Percentiles rank a stretch among this genome's conserved stretches.
Evolutionary conservation across 2,797 vertebrate genomes (phyloP).

Genomic region (Bucorvus abyssinicus): DNA sequence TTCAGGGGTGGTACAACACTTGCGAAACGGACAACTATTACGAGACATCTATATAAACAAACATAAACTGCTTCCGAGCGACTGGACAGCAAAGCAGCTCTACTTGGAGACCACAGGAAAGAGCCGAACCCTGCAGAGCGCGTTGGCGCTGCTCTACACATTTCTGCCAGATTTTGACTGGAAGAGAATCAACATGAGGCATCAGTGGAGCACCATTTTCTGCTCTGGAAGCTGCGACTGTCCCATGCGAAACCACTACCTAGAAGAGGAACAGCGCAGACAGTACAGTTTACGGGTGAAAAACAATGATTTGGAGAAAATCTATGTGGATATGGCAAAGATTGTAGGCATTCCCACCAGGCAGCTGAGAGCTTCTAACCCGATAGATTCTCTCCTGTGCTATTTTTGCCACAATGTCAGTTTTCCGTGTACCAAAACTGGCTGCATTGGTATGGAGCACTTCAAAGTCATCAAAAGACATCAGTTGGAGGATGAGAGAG

Average conservation of each 20-base stretch:
- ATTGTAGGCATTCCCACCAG: slow-evolving; percentile 86
- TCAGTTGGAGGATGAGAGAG: slow-evolving; percentile 90
- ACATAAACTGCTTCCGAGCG: slow-evolving; percentile 80
- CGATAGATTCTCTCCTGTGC: slow-evolving; percentile 92
- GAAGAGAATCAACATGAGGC: slow-evolving; percentile 83
- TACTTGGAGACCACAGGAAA: slow-evolving; percentile 94
- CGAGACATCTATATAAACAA: slow-evolving; percentile 85
- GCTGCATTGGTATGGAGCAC: slow-evolving; percentile 86
- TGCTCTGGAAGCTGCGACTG: slow-evolving; percentile 91
- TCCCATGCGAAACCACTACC: slow-evolving; percentile 86
- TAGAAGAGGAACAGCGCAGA: slow-evolving; percentile 91
- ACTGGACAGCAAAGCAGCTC: slow-evolving; percentile 86
- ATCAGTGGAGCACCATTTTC: slow-evolving; percentile 95
- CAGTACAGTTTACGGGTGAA: slow-evolving; percentile 88
- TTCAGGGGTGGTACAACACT: slow-evolving; percentile 92
- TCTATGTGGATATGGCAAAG: slow-evolving; percentile 88
- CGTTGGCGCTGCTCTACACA: slow-evolving; percentile 88
- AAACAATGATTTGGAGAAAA: slow-evolving; percentile 83
- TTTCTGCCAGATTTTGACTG: slow-evolving; percentile 90
- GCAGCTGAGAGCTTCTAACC: slow-evolving; percentile 90
- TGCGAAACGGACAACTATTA: slow-evolving; percentile 89
- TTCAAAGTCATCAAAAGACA: slow-evolving; percentile 91
- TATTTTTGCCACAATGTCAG: slow-evolving; percentile 91
- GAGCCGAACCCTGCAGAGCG: slow-evolving; percentile 94
- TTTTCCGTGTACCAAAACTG: slow-evolving; percentile 85